Evolutionary conservation across 2,888 invertebrate species (phyloP).

Genomic region (Corythucha ciliata): DNA sequence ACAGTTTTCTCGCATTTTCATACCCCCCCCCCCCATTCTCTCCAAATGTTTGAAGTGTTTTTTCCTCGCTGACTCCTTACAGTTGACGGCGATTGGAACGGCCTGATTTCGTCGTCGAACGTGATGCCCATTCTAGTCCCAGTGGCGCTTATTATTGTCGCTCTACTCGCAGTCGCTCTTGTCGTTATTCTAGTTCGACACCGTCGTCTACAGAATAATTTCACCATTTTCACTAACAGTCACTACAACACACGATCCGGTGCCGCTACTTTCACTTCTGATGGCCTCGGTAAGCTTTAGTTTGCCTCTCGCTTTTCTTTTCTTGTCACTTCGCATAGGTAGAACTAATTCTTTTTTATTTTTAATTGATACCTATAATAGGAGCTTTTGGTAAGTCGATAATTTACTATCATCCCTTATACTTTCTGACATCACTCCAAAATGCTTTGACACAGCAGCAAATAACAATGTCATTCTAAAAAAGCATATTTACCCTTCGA

Average conservation of each 20-base stretch:
- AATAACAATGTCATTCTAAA: not conserved
- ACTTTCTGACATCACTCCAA: not conserved
- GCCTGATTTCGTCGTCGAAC: constrained; percentile 39
- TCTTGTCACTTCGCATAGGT: too few relatives aligned
- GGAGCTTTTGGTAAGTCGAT: constrained; percentile 23
- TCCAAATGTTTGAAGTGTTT: not conserved
- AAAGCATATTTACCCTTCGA: not conserved
- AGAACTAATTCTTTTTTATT: too few relatives aligned
- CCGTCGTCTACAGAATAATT: constrained; percentile 55
- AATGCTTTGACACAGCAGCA: not conserved
- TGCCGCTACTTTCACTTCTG: constrained; percentile 68
- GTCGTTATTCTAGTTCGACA: constrained; percentile 47
- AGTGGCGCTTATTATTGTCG: constrained; percentile 47
- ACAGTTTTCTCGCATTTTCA: not conserved
- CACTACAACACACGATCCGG: constrained; percentile 80
- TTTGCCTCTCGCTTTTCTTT: not conserved
- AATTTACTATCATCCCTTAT: not conserved
- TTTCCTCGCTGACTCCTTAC: too few relatives aligned
- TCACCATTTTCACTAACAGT: constrained; percentile 70
- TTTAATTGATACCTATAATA: constrained; percentile 16
- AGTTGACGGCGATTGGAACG: constrained; percentile 34
- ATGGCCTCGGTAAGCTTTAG: constrained; percentile 54
- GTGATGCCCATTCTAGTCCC: constrained; percentile 48
- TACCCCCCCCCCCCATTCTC: not conserved
- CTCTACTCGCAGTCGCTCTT: constrained; percentile 49